Conservation (phyloP, 2,797 vertebrate species). For the Melanotaenia trifasciata region DNA sequence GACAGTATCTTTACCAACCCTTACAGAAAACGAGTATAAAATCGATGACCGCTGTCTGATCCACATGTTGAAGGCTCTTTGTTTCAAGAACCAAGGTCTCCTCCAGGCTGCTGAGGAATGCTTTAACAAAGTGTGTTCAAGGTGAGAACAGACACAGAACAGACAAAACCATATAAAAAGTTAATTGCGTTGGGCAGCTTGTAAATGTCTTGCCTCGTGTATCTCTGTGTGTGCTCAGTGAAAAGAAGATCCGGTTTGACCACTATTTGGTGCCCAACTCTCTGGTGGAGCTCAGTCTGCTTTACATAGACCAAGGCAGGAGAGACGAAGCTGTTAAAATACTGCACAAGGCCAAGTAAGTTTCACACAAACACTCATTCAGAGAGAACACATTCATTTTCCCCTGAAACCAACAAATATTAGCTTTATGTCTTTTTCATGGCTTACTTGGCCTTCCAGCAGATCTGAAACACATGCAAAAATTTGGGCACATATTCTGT, state of each 20-base stretch:
- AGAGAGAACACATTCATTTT: not conserved
- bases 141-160: conserved; percentile 54
- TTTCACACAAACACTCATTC: conserved; percentile 12
- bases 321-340: conserved; percentile 83
- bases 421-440: not conserved
- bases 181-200: too few relatives aligned
- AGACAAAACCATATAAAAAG: not conserved
- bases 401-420: not conserved
- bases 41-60: conserved; percentile 84
- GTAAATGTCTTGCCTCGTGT: not conserved
- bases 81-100: conserved; percentile 84
- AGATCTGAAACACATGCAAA: not conserved
- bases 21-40: conserved; percentile 80
- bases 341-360: conserved; percentile 88
- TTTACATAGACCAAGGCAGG: conserved; percentile 81
- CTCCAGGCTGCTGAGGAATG: conserved; percentile 81
- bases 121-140: conserved; percentile 78
- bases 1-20: not conserved
- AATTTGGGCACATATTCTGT: not conserved
- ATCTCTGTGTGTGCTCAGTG: conserved; percentile 70
- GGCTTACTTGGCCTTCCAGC: not conserved
- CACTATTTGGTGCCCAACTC: conserved; percentile 88
- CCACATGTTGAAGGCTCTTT: conserved; percentile 86
- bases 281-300: conserved; percentile 85
- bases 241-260: conserved; percentile 87